Evolutionary conservation across 2,797 vertebrate genomes (phyloP), one percentile per base, ranked within the genome.

Genomic region (Pelodytes ibericus): DNA sequence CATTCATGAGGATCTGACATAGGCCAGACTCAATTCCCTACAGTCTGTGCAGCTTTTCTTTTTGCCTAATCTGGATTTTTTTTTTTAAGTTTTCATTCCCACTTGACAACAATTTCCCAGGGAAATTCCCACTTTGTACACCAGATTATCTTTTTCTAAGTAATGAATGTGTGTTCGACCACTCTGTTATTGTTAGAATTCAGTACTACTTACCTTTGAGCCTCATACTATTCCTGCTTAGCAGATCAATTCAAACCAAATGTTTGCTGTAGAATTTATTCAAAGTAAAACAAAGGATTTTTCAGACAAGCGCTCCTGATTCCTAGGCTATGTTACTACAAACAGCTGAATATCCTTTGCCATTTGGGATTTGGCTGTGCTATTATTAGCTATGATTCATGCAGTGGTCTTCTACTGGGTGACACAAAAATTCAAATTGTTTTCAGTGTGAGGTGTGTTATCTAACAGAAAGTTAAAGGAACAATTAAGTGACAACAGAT

Each of bases 1-100:
- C 53, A 78, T 72, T 72, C 69, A 78, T 33, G 26, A 25, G 70
- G 29, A 51, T 15, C 67, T 78, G 75, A 78, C 69, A 76, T 27
- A 47, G 59, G 27, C 67, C 59, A 77, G 67, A 71, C 59, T 47
- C 29, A 24, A 33, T 56, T 57, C 44, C 60, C 47, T 44, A 39
- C 25, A 58, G 31, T 25, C 49, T 31, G 39, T 44, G 36, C 66
- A 26, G 36, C 31, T 41, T 51, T 31, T 64, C 49, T 26, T 31
- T 64, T 71, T 31, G 62, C 26, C 61, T 64, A 58, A 64, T 57
- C 66, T 47, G 49, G 25, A 71, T 77, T 77, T 57, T 57, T 39
- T 27, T 36, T 36, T 36, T 6, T 15, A 26, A 24, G 41, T 27
- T 62, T 63, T 36, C 53, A 63, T 41, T 41, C 59, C 31, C 30